Conservation (phyloP, 2,797 vertebrate species). For the Tenualosa ilisha region DNA sequence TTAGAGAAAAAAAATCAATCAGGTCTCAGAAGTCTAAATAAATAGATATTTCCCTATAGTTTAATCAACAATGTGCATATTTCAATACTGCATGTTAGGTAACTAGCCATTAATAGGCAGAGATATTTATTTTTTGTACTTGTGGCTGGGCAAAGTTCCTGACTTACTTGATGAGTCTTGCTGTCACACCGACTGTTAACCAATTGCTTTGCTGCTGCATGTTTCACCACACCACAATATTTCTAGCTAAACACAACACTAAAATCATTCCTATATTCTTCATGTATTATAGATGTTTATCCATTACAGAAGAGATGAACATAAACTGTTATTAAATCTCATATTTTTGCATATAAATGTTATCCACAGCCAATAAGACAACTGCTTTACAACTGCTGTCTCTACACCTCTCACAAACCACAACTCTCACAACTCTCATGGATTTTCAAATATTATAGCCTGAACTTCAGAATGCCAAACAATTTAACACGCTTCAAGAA, state of each 20-base stretch:
- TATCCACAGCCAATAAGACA: neutral
- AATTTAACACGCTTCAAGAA: neutral
- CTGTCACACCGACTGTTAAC: neutral
- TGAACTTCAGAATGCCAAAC: slow-evolving; percentile 11
- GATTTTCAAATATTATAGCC: neutral
- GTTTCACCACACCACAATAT: neutral
- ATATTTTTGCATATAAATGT: too few relatives aligned
- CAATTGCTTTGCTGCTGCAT: neutral
- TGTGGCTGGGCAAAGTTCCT: slow-evolving; percentile 50
- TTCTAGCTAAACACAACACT: too few relatives aligned
- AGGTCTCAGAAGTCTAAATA: neutral
- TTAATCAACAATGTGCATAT: neutral
- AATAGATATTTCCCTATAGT: neutral
- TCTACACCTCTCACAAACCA: neutral
- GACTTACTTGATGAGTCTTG: neutral
- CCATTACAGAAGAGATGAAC: neutral
- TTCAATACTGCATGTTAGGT: neutral
- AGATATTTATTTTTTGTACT: slow-evolving; percentile 39
- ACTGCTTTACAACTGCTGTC: neutral
- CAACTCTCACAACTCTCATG: neutral
- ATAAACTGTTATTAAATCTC: too few relatives aligned
- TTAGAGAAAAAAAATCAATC: neutral
- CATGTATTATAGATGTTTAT: neutral
- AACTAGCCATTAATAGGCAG: neutral
- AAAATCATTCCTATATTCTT: too few relatives aligned